Percentiles rank a stretch among this genome's conserved stretches.
Conservation (phyloP, 2,113 vertebrate species). For the Calyptommatus sinebrachiatus region DNA sequence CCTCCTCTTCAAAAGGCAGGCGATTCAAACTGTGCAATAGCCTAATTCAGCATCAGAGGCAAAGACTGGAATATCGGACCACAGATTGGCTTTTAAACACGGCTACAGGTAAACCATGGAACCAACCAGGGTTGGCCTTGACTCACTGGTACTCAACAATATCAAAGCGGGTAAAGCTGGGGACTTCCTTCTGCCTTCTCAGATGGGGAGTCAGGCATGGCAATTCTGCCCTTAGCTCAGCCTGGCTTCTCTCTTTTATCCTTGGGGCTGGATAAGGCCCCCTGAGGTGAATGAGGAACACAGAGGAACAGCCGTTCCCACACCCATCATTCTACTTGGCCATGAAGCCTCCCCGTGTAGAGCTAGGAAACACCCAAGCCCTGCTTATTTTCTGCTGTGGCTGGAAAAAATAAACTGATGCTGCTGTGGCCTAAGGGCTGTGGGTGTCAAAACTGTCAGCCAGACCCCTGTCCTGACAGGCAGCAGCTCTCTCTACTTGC, state of each 20-base stretch:
- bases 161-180: no score
- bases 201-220: no score
- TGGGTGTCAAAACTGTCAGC: not conserved
- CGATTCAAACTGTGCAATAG: not conserved
- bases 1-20: not conserved
- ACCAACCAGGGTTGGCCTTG: no score
- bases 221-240: no score
- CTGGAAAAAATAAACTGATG: no score
- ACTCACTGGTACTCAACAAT: no score
- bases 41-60: constrained; percentile 2
- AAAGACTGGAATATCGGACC: not conserved
- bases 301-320: no score
- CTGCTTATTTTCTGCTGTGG: not conserved
- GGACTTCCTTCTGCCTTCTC: not conserved
- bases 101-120: not conserved
- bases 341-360: no score
- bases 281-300: not conserved
- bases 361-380: not conserved
- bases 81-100: not conserved
- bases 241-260: no score
- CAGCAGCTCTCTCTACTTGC: not conserved
- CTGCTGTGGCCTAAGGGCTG: no score
- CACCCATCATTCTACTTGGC: no score
- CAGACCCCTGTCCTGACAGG: not conserved
- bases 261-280: no score